Evolutionary conservation across 2,113 vertebrate genomes (phyloP).

Genomic region (Cryptomyrus ogoouensis): DNA sequence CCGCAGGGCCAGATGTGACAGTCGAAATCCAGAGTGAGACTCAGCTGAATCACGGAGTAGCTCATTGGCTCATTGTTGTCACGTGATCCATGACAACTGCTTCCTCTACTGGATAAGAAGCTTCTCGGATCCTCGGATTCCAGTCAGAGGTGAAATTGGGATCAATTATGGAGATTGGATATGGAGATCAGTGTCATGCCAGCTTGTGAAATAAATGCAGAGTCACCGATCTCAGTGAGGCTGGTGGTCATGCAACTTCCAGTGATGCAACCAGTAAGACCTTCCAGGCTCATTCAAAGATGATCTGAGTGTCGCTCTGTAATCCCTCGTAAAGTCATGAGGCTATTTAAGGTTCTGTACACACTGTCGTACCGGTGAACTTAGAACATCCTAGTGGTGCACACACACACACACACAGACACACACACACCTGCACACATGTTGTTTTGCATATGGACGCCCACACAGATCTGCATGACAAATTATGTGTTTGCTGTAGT

Average conservation of each 20-base stretch:
- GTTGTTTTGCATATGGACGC: background rate
- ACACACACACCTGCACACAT: background rate
- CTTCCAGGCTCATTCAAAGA: conserved; percentile 2
- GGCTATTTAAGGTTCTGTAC: conserved; percentile 48
- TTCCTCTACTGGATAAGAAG: background rate
- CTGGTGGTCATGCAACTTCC: background rate
- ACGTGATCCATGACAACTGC: background rate
- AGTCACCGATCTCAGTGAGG: background rate
- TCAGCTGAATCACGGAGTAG: background rate
- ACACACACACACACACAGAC: background rate
- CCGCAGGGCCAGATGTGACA: background rate
- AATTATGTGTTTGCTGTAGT: background rate
- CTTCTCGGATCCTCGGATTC: background rate
- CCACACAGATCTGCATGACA: background rate
- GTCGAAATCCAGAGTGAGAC: background rate
- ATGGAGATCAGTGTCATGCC: background rate
- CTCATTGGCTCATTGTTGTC: background rate
- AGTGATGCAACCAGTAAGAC: background rate
- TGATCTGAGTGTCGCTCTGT: conserved; percentile 28
- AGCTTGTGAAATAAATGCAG: background rate
- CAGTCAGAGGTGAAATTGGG: background rate
- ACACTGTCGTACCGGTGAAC: background rate
- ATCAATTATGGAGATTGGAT: background rate
- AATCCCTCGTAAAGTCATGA: conserved; percentile 56
- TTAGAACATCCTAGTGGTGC: background rate